These are phyloP conservation scores for Eugnorisma glareosa DNA, from an alignment of 2,888 invertebrate species.

Conservation along the genomic window DNA sequence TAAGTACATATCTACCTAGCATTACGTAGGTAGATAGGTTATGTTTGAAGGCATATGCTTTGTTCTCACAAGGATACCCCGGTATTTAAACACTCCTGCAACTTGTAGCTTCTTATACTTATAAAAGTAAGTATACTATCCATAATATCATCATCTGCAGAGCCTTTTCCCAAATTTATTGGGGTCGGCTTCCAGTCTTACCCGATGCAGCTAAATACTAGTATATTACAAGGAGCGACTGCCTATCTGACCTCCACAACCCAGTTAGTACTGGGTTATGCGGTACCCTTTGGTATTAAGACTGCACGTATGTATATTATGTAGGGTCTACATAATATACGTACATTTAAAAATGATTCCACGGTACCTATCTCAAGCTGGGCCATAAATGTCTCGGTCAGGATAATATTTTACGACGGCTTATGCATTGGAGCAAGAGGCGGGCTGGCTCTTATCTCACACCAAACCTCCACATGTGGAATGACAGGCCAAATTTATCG, in stretches of 20 bases:
- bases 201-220: no score
- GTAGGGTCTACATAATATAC: slow-evolving; percentile 56
- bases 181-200: no score
- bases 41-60: slow-evolving; percentile 1
- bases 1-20: background rate
- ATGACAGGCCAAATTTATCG: slow-evolving; percentile 89
- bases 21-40: background rate
- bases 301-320: slow-evolving; percentile 9
- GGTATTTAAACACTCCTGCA: background rate
- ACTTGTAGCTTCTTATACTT: background rate
- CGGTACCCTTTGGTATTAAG: background rate
- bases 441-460: slow-evolving; percentile 84
- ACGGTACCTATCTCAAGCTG: slow-evolving; percentile 85
- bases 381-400: slow-evolving; percentile 87
- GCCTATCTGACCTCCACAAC: background rate
- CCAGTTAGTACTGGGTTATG: background rate
- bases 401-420: slow-evolving; percentile 90
- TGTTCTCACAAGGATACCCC: background rate
- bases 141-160: slow-evolving; percentile 53
- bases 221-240: no score
- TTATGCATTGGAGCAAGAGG: slow-evolving; percentile 79
- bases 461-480: slow-evolving; percentile 85
- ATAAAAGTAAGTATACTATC: background rate
- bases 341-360: slow-evolving; percentile 81
- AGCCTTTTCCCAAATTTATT: background rate